These are phyloP conservation scores for Electrophaes corylata DNA, from an alignment of 2,888 invertebrate genomes.

Conservation along the genomic window DNA sequence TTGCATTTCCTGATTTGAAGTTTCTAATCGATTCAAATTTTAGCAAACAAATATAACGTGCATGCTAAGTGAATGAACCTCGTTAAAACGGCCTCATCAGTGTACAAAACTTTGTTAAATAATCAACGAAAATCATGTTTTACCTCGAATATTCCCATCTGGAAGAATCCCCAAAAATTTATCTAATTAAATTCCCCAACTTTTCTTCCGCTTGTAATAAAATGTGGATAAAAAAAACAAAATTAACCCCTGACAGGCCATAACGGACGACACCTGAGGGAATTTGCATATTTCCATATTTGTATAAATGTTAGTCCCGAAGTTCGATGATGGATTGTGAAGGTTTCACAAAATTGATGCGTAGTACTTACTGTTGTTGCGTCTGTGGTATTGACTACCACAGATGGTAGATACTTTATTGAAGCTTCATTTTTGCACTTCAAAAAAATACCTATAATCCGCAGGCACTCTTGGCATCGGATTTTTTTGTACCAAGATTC, in stretches of 20 bases:
- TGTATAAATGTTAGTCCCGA: constrained; percentile 1
- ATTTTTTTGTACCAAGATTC: too few relatives aligned
- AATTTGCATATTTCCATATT: constrained; percentile 9
- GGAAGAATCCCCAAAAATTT: not conserved
- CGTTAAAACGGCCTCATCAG: not conserved
- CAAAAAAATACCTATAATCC: too few relatives aligned
- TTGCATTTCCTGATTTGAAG: too few relatives aligned
- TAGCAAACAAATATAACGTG: too few relatives aligned
- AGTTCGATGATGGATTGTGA: constrained; percentile 9
- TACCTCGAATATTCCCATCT: not conserved
- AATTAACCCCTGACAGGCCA: constrained; percentile 6
- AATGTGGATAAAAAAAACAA: not conserved
- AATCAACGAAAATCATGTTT: not conserved
- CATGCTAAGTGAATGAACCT: too few relatives aligned
- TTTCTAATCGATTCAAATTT: too few relatives aligned
- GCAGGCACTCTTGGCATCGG: too few relatives aligned
- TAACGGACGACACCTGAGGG: constrained; percentile 20
- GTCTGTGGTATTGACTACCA: too few relatives aligned
- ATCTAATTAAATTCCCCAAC: constrained; percentile 14
- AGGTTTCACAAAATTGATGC: too few relatives aligned
- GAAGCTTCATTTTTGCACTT: too few relatives aligned
- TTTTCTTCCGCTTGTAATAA: not conserved
- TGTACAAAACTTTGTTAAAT: not conserved
- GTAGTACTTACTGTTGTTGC: too few relatives aligned
- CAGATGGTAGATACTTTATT: too few relatives aligned